phyloP scores from a whole-genome alignment of 2,797 vertebrate species.

The Anolis apletophallus region DNA sequence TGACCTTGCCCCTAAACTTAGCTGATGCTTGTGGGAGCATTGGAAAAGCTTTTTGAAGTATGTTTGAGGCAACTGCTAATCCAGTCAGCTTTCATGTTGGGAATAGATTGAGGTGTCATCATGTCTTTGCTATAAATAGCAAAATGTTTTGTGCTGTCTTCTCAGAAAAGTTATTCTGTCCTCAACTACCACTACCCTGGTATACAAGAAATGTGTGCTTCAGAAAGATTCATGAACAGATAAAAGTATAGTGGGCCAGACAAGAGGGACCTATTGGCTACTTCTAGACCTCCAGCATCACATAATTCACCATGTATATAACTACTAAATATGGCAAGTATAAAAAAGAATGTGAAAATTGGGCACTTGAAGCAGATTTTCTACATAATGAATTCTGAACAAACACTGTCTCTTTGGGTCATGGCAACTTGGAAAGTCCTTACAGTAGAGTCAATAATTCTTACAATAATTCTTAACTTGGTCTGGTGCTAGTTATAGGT shows the following conservation, averaged over 20 bases:
- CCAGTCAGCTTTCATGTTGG: too few relatives aligned
- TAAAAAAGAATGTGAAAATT: background rate
- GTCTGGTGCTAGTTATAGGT: background rate
- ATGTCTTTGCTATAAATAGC: background rate
- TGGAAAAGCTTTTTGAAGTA: too few relatives aligned
- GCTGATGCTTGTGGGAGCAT: too few relatives aligned
- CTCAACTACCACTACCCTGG: too few relatives aligned
- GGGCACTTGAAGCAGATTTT: background rate
- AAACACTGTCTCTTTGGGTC: background rate
- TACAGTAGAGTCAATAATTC: background rate
- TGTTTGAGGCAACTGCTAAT: too few relatives aligned
- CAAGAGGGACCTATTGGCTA: background rate
- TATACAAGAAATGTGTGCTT: background rate
- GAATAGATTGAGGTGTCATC: background rate
- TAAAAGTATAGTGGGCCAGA: background rate
- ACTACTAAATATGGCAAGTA: background rate
- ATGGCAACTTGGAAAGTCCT: background rate
- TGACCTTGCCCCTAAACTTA: too few relatives aligned
- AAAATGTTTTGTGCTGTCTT: background rate
- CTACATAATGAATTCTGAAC: background rate
- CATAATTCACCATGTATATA: background rate
- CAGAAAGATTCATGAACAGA: background rate
- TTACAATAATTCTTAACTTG: background rate
- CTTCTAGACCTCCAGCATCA: background rate
- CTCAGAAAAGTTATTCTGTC: background rate